These are phyloP conservation scores for Xyliphius kryptos DNA, from an alignment of 2,113 vertebrate species.

Conservation along the genomic window DNA sequence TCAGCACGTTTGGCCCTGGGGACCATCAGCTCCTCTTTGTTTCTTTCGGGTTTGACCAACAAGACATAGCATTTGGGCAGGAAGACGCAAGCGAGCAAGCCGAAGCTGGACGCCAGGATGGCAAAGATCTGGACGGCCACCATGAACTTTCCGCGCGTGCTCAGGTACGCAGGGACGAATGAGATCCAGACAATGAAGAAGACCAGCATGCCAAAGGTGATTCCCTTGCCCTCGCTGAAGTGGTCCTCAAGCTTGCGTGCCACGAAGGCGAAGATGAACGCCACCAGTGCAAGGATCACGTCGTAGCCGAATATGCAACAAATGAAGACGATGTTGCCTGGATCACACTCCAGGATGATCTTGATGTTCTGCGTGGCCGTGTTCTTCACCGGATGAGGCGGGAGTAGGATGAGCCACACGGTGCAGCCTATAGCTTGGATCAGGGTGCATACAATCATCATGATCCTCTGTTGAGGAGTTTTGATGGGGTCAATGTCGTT, in stretches of 20 bases:
- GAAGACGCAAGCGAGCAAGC: conserved; percentile 74
- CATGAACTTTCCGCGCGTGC: conserved; percentile 81
- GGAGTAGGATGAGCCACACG: conserved; percentile 66
- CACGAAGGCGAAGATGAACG: conserved; percentile 71
- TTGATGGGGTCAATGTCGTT: conserved; percentile 49
- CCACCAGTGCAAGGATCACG: conserved; percentile 67
- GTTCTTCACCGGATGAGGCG: conserved; percentile 70
- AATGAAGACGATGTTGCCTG: conserved; percentile 72
- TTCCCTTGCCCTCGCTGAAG: conserved; percentile 73
- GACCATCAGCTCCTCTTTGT: conserved; percentile 67
- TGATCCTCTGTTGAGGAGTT: conserved; percentile 60
- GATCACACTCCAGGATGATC: conserved; percentile 76
- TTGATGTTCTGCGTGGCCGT: conserved; percentile 73
- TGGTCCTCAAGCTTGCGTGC: conserved; percentile 72
- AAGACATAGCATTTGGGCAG: conserved; percentile 77
- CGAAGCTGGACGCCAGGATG: conserved; percentile 79
- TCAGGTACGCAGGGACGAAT: conserved; percentile 78
- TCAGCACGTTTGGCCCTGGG: conserved; percentile 58
- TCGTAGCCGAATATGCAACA: conserved; percentile 73
- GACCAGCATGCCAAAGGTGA: conserved; percentile 78
- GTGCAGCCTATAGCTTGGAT: conserved; percentile 60
- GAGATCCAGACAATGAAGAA: conserved; percentile 85
- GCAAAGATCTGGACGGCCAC: conserved; percentile 83
- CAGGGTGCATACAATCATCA: conserved; percentile 53
- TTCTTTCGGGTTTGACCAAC: conserved; percentile 72